Conservation (phyloP, 1,140 invertebrate species). For the Calliphora vicina region DNA sequence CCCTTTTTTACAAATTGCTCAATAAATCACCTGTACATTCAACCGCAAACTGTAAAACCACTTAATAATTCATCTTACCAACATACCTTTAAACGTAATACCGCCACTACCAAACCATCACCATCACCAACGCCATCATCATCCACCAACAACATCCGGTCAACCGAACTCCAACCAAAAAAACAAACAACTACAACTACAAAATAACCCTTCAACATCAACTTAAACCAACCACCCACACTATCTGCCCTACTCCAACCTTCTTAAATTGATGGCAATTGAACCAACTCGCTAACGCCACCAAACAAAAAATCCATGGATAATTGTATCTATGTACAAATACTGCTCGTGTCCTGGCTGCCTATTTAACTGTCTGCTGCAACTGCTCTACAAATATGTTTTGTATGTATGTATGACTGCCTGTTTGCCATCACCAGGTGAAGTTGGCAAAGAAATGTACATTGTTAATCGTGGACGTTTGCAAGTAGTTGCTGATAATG, state of each 20-base stretch:
- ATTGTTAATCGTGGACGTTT: slow-evolving; percentile 96
- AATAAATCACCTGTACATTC: slow-evolving; percentile 27
- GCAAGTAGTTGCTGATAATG: slow-evolving; percentile 97
- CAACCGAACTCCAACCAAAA: not conserved
- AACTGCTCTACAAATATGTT: not conserved
- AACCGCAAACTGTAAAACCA: slow-evolving; percentile 32
- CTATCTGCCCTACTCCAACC: not conserved
- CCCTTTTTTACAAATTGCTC: slow-evolving; percentile 15
- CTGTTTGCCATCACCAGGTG: slow-evolving; percentile 71
- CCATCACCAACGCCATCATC: not conserved
- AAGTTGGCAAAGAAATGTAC: slow-evolving; percentile 99
- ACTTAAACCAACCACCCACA: not conserved
- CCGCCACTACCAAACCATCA: not conserved
- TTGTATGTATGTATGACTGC: too few species aligned
- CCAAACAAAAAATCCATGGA: not conserved
- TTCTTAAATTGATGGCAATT: not conserved
- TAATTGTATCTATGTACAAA: not conserved
- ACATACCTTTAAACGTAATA: slow-evolving; percentile 18
- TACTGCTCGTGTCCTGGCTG: not conserved
- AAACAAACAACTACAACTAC: not conserved
- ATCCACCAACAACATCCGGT: slow-evolving; percentile 19
- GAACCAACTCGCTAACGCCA: not conserved
- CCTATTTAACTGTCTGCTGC: not conserved
- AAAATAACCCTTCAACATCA: not conserved
- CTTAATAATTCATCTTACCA: slow-evolving; percentile 35